Percentiles rank a stretch among this genome's conserved stretches.
Evolutionary conservation across 2,888 invertebrate species (phyloP).

Genomic region (Leucophenga montana): DNA sequence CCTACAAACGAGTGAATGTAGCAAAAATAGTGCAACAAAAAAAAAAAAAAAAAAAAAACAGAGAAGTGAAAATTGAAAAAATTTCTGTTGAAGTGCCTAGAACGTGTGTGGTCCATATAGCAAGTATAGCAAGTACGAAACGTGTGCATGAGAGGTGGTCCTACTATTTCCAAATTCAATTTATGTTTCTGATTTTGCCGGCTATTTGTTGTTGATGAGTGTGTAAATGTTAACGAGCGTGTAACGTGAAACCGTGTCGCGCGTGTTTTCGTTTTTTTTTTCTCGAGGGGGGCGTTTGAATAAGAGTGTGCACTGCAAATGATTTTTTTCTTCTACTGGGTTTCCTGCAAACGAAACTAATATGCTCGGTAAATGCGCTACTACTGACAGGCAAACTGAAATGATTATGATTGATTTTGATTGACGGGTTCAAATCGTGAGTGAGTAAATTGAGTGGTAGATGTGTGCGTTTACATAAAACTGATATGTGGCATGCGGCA

Average conservation of each 20-base stretch:
- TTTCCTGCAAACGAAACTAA: neutral
- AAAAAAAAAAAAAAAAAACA: no score
- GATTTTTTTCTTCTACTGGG: no score
- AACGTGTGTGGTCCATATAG: no score
- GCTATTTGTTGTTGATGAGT: slow-evolving; percentile 43
- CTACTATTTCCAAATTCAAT: no score
- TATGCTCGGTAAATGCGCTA: slow-evolving; percentile 25
- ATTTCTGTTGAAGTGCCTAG: neutral
- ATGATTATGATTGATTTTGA: slow-evolving; percentile 64
- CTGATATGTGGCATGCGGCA: neutral
- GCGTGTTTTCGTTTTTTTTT: neutral
- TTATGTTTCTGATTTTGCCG: slow-evolving; percentile 21
- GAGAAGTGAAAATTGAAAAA: neutral
- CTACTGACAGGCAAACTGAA: slow-evolving; percentile 22
- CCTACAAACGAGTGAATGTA: no score
- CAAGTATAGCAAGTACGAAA: no score
- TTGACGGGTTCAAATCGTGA: slow-evolving; percentile 47
- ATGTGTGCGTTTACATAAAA: no score
- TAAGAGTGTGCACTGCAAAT: no score
- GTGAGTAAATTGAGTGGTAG: neutral
- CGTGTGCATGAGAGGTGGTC: slow-evolving; percentile 27
- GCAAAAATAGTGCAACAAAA: no score
- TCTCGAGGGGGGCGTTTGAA: no score
- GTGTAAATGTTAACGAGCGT: slow-evolving; percentile 55
- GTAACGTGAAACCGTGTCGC: slow-evolving; percentile 30